These are phyloP conservation scores for Babylonia areolata DNA, from an alignment of 1,140 invertebrate genomes.

Conservation along the genomic window DNA sequence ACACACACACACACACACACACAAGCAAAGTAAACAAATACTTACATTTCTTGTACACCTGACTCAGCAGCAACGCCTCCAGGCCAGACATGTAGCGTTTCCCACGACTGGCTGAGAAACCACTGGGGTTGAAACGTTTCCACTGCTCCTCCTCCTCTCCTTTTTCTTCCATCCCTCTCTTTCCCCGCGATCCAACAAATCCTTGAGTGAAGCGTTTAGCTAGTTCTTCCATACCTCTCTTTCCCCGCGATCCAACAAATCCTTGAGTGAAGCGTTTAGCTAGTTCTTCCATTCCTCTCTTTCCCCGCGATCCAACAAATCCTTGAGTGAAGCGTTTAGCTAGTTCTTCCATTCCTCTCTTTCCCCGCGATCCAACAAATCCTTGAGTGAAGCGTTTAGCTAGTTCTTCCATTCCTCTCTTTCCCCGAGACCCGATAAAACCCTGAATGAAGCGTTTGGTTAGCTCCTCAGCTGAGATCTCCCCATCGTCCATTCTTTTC, in stretches of 20 bases:
- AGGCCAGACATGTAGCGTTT: conserved; percentile 41
- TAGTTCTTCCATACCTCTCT: background rate
- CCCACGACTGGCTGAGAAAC: conserved; percentile 43
- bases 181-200: background rate
- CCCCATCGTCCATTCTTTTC: background rate
- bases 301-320: background rate
- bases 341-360: background rate
- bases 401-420: background rate
- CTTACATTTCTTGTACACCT: conserved; percentile 37
- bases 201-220: background rate
- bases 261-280: no score
- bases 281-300: background rate
- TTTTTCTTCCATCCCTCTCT: background rate
- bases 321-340: no score
- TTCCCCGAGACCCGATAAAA: background rate
- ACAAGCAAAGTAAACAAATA: background rate
- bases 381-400: background rate
- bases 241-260: background rate
- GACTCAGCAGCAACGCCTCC: conserved; percentile 32
- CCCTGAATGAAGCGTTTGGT: background rate
- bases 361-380: background rate
- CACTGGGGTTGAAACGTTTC: conserved; percentile 14
- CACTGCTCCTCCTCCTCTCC: background rate
- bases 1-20: conserved; percentile 11
- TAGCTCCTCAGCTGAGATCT: background rate